Percentiles rank a stretch among this genome's conserved stretches.
phyloP scores from a whole-genome alignment of 92 coral and sea anemone species.

The Parazoanthus swiftii region DNA sequence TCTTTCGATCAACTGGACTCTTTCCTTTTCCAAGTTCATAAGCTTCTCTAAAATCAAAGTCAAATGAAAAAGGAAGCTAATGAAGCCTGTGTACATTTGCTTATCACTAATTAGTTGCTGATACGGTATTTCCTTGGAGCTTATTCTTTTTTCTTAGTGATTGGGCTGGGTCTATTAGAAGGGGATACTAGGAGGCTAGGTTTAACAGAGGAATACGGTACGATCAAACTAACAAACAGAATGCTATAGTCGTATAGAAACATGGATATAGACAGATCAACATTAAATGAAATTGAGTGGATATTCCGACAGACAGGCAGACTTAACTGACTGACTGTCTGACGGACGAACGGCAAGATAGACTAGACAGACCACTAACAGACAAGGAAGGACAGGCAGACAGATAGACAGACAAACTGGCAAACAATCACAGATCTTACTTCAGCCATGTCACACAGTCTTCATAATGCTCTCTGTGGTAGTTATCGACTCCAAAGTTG shows the following conservation, averaged over 20 bases:
- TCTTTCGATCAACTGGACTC: conserved; percentile 70
- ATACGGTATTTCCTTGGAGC: no score
- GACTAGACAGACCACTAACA: not conserved
- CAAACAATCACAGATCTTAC: conserved; percentile 44
- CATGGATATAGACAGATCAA: not conserved
- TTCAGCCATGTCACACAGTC: conserved; percentile 87
- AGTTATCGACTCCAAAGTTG: conserved; percentile 96
- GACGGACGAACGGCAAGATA: not conserved
- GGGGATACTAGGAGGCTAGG: no score
- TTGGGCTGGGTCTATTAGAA: no score
- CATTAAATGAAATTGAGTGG: not conserved
- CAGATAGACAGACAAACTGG: not conserved
- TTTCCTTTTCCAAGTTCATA: conserved; percentile 91
- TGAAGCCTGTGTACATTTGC: not conserved
- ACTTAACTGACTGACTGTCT: not conserved
- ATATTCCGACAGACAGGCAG: not conserved
- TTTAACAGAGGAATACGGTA: no score
- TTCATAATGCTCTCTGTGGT: conserved; percentile 82
- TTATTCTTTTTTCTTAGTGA: no score
- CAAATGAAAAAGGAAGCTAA: not conserved
- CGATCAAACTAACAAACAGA: not conserved
- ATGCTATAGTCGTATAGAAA: not conserved
- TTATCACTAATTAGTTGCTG: no score
- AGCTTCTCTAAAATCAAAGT: conserved; percentile 63
- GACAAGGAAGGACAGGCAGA: not conserved